A percentile compares a stretch with the other conserved stretches of the same genome.
Evolutionary conservation across 2,797 vertebrate species (phyloP).

Genomic region (Salarias fasciatus): DNA sequence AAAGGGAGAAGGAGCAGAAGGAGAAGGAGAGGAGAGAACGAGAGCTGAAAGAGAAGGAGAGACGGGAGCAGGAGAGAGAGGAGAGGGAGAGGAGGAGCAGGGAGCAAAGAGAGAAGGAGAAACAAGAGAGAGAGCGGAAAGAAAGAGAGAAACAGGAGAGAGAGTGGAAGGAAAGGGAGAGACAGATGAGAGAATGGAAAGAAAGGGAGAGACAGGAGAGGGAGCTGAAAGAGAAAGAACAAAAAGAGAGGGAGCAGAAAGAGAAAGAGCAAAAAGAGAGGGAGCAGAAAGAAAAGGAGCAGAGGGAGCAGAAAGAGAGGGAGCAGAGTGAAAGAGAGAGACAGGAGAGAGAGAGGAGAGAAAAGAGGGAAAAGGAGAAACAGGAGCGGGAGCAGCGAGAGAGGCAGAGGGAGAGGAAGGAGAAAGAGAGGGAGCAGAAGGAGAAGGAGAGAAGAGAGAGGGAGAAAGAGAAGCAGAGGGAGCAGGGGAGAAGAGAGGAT

Average conservation of each 20-base stretch:
- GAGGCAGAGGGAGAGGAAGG: constrained; percentile 7
- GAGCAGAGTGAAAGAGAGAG: constrained; percentile 9
- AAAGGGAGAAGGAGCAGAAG: constrained; percentile 46
- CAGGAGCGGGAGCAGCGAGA: constrained; percentile 1
- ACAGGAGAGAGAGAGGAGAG: constrained; percentile 1
- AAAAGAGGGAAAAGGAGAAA: constrained; percentile 4
- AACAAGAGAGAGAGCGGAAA: constrained; percentile 50
- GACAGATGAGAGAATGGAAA: constrained; percentile 6
- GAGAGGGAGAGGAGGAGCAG: constrained; percentile 2
- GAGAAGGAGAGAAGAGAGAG: constrained; percentile 11
- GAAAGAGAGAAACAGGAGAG: constrained; percentile 23
- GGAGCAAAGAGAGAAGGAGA: constrained; percentile 36
- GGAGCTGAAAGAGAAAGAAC: constrained; percentile 34
- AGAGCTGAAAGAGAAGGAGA: constrained; percentile 36
- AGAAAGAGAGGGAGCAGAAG: constrained; percentile 3
- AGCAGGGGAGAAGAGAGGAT: constrained; percentile 13
- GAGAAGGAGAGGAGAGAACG: constrained; percentile 32
- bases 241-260: constrained; percentile 18
- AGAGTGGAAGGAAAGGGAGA: constrained; percentile 9
- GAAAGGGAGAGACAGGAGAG: constrained; percentile 7
- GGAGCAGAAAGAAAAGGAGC: constrained; percentile 20
- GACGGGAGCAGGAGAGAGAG: constrained; percentile 13
- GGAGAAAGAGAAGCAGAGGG: constrained; percentile 52
- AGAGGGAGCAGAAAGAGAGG: constrained; percentile 24
- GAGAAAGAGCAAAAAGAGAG: constrained; percentile 8